Conservation (phyloP, 2,888 invertebrate species). For the Drosophila anomalata region DNA sequence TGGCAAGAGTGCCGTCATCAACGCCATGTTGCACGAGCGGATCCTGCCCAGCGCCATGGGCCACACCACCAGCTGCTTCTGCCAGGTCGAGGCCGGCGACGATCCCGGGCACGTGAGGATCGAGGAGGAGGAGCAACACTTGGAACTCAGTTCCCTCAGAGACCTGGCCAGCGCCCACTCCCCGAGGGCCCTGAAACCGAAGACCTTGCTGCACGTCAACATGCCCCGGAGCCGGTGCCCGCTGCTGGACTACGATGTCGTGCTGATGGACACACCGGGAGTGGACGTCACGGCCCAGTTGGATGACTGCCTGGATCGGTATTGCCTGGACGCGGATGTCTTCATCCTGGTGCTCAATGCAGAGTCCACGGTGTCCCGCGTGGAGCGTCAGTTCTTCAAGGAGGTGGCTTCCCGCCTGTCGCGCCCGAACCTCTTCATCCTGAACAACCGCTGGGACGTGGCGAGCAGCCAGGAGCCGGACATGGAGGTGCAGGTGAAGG, state of each 20-base stretch:
- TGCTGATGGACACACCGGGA: slow-evolving; percentile 99
- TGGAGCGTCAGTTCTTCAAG: slow-evolving; percentile 99
- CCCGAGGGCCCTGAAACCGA: slow-evolving; percentile 93
- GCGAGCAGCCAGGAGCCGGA: slow-evolving; percentile 97
- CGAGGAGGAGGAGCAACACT: slow-evolving; percentile 91
- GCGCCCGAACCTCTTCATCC: slow-evolving; percentile 99
- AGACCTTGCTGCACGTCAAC: slow-evolving; percentile 88
- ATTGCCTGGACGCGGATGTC: slow-evolving; percentile 99
- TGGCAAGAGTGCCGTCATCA: slow-evolving; percentile 99
- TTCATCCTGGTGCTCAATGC: slow-evolving; percentile 99
- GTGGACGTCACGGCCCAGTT: slow-evolving; percentile 99
- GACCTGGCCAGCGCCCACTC: slow-evolving; percentile 97
- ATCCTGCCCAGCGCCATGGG: slow-evolving; percentile 99
- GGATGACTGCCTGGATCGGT: slow-evolving; percentile 99
- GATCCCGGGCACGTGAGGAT: slow-evolving; percentile 93
- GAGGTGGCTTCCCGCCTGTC: slow-evolving; percentile 98
- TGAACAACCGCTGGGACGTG: slow-evolving; percentile 99
- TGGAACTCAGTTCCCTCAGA: slow-evolving; percentile 82
- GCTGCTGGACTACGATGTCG: slow-evolving; percentile 97
- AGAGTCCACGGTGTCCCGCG: slow-evolving; percentile 99
- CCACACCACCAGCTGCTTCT: slow-evolving; percentile 99
- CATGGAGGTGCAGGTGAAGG: slow-evolving; percentile 87
- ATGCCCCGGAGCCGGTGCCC: slow-evolving; percentile 95
- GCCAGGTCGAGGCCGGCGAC: slow-evolving; percentile 91
- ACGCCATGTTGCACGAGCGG: slow-evolving; percentile 98